Percentiles rank a stretch among this genome's conserved stretches.
Evolutionary conservation across 2,113 vertebrate species (phyloP).

Genomic region (Clarias gariepinus): DNA sequence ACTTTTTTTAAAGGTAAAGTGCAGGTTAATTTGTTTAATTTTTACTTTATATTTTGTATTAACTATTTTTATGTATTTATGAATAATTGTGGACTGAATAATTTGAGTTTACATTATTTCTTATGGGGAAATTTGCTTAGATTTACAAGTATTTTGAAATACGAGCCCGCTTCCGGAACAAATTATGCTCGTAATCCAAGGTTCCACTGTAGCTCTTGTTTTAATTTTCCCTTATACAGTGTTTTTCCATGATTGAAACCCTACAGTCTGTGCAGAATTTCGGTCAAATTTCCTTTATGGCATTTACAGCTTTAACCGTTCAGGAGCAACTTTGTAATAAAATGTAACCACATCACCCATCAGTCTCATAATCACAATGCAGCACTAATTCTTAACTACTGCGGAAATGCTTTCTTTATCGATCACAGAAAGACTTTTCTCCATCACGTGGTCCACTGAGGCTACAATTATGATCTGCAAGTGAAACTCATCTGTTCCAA

Average conservation of each 20-base stretch:
- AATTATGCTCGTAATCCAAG: too few species aligned
- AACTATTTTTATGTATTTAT: too few species aligned
- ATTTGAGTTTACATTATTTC: too few species aligned
- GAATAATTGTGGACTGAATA: too few species aligned
- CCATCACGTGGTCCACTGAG: neutral
- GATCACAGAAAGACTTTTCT: neutral
- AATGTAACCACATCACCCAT: neutral
- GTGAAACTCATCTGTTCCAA: neutral
- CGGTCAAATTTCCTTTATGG: neutral
- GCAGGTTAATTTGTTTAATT: too few species aligned
- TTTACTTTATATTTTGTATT: too few species aligned
- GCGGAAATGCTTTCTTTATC: neutral
- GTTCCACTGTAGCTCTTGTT: neutral
- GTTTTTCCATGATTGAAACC: neutral
- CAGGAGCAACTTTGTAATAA: neutral
- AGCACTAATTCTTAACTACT: neutral
- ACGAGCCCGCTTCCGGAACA: too few species aligned
- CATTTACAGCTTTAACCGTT: neutral
- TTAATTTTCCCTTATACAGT: neutral
- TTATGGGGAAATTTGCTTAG: too few species aligned
- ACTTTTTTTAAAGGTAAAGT: too few species aligned
- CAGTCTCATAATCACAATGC: neutral
- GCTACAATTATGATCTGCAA: conserved; percentile 1
- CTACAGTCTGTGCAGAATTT: neutral
- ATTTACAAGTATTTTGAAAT: too few species aligned